phyloP scores from a whole-genome alignment of 1,140 invertebrate species.

The Andrena cerasifolii region DNA sequence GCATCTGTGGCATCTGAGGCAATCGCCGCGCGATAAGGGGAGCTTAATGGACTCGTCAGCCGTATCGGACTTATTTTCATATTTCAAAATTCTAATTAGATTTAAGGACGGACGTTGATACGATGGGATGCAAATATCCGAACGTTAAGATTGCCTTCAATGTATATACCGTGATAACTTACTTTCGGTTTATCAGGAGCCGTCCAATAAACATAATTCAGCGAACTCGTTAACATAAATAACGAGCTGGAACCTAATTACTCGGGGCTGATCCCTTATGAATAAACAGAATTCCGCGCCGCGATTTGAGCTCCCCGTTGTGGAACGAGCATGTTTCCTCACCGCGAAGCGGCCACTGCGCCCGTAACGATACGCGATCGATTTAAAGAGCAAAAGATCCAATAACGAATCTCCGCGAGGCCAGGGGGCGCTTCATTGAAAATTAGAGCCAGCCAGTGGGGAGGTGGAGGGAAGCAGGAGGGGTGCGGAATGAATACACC shows the following conservation, averaged over 20 bases:
- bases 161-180: background rate
- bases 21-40: background rate
- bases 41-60: no score
- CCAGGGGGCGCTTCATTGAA: background rate
- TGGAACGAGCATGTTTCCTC: background rate
- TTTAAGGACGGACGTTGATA: background rate
- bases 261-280: background rate
- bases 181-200: conserved; percentile 12
- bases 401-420: background rate
- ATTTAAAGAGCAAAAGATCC: background rate
- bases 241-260: conserved; percentile 29
- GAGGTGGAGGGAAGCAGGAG: background rate
- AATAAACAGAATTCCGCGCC: background rate
- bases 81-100: background rate
- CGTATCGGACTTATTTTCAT: conserved; percentile 10
- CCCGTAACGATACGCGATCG: background rate
- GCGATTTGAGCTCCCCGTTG: background rate
- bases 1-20: background rate
- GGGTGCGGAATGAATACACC: background rate
- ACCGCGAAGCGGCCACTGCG: background rate
- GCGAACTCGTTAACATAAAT: conserved; percentile 32
- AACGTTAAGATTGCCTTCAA: background rate
- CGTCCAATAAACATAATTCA: conserved; percentile 10
- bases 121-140: background rate
- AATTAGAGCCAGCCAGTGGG: background rate